phyloP scores from a whole-genome alignment of 53 echinoderm and acorn worm genomes.

The Henricia sp. region DNA sequence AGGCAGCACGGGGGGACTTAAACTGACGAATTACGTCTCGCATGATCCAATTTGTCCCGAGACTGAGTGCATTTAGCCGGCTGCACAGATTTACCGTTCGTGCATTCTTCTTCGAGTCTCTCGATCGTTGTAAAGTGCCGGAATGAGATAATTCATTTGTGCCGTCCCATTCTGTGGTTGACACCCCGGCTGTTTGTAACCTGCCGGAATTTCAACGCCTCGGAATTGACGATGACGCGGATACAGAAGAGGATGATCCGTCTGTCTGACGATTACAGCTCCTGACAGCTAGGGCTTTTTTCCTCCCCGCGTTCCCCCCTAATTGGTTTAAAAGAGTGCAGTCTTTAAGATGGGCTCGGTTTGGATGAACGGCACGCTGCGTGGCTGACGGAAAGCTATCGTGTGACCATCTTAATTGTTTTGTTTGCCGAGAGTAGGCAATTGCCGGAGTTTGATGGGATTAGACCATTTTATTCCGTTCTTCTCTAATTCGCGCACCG shows the following conservation, averaged over 20 bases:
- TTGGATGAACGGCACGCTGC: slow-evolving; percentile 47
- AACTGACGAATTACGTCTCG: slow-evolving; percentile 44
- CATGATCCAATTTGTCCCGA: slow-evolving; percentile 46
- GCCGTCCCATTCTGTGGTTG: slow-evolving; percentile 52
- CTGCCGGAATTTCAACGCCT: slow-evolving; percentile 55
- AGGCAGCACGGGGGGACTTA: slow-evolving; percentile 44
- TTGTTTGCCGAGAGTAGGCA: slow-evolving; percentile 59
- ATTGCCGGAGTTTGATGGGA: slow-evolving; percentile 57
- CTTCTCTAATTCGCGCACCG: slow-evolving; percentile 27
- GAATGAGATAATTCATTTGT: slow-evolving; percentile 62
- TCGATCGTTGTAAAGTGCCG: slow-evolving; percentile 50
- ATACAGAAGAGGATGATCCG: slow-evolving; percentile 42
- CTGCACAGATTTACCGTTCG: slow-evolving; percentile 55
- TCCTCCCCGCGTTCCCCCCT: slow-evolving; percentile 25
- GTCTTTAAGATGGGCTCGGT: slow-evolving; percentile 19
- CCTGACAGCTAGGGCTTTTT: slow-evolving; percentile 46
- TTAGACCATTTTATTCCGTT: slow-evolving; percentile 61
- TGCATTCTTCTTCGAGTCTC: slow-evolving; percentile 45
- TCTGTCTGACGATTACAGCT: slow-evolving; percentile 38
- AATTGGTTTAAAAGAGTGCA: slow-evolving; percentile 58
- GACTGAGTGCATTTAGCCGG: slow-evolving; percentile 58
- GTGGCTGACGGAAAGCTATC: slow-evolving; percentile 37
- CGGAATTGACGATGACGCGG: slow-evolving; percentile 1
- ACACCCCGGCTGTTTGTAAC: slow-evolving; percentile 54
- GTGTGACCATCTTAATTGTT: slow-evolving; percentile 62